Evolutionary conservation across 2,888 invertebrate genomes (phyloP).

Genomic region (Tetanocera ferruginea): DNA sequence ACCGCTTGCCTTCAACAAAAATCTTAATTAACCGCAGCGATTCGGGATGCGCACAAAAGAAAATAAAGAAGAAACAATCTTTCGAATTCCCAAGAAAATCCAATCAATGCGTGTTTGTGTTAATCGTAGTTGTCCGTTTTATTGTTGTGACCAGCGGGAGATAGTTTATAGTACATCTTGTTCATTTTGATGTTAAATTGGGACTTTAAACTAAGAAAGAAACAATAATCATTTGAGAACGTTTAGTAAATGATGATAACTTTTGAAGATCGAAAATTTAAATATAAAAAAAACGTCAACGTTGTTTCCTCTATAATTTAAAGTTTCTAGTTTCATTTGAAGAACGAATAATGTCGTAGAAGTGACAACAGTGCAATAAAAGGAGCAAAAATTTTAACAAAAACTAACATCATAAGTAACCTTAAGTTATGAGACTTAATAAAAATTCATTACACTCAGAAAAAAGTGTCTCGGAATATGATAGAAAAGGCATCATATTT

Average conservation of each 20-base stretch:
- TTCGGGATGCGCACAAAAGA: not conserved
- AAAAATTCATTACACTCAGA: no score
- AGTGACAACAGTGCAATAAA: no score
- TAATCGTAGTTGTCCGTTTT: not conserved
- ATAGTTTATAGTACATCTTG: not conserved
- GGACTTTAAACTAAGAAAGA: not conserved
- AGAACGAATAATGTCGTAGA: no score
- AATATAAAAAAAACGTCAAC: no score
- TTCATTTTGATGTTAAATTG: not conserved
- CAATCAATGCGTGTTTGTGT: not conserved
- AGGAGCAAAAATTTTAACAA: no score
- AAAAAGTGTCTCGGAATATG: no score
- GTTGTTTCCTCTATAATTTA: no score
- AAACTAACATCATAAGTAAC: no score
- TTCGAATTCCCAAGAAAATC: conserved; percentile 14
- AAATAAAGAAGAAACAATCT: not conserved
- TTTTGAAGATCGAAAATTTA: no score
- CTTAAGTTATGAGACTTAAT: no score
- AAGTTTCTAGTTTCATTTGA: no score
- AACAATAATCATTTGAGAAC: not conserved
- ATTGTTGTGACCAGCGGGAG: not conserved
- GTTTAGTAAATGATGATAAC: not conserved
- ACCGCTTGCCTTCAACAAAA: not conserved
- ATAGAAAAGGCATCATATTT: no score
- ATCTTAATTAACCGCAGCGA: conserved; percentile 12